Evolutionary conservation across 2,797 vertebrate genomes (phyloP).

Genomic region (Gambelia wislizenii): DNA sequence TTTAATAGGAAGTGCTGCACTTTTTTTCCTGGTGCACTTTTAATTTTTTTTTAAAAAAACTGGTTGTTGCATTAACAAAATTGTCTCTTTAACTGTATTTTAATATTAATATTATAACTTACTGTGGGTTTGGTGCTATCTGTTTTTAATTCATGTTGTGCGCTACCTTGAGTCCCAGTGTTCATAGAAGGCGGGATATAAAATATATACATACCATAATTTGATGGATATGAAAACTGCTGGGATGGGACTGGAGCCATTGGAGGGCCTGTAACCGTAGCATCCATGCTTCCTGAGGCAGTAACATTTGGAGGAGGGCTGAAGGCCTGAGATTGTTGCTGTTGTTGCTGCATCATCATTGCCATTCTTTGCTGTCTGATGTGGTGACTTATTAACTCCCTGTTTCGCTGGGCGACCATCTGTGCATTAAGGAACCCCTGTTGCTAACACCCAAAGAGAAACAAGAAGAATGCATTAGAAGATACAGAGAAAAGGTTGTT

Average conservation of each 20-base stretch:
- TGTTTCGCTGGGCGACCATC: slow-evolving; percentile 94
- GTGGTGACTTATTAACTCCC: slow-evolving; percentile 91
- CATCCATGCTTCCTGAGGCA: slow-evolving; percentile 90
- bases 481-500: slow-evolving; percentile 22
- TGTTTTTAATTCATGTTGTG: no score
- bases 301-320: slow-evolving; percentile 96
- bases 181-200: not conserved
- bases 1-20: no score
- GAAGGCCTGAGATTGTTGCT: slow-evolving; percentile 88
- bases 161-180: no score
- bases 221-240: slow-evolving; percentile 90
- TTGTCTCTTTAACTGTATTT: no score
- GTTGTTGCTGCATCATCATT: slow-evolving; percentile 91
- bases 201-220: slow-evolving; percentile 84
- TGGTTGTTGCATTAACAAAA: no score
- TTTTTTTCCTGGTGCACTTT: no score
- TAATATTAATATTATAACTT: no score
- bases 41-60: no score
- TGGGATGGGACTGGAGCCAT: slow-evolving; percentile 91
- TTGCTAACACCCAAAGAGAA: slow-evolving; percentile 72
- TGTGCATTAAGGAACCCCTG: slow-evolving; percentile 93
- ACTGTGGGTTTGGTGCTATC: no score
- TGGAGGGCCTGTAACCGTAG: slow-evolving; percentile 82
- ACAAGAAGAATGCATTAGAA: slow-evolving; percentile 52
- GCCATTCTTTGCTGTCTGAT: slow-evolving; percentile 92